Evolutionary conservation across 1,140 invertebrate genomes (phyloP).

Genomic region (Araneus ventricosus): DNA sequence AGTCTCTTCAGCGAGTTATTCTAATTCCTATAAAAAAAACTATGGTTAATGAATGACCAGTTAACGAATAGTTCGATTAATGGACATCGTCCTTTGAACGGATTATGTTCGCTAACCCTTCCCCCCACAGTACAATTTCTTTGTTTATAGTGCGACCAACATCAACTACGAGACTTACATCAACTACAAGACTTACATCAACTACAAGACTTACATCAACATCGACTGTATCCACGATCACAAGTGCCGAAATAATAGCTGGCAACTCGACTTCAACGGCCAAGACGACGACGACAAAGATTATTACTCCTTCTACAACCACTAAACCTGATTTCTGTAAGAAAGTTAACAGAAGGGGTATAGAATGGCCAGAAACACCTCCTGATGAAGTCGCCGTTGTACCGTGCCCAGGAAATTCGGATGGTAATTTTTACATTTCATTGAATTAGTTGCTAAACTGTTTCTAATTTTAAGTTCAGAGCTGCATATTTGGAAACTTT

Average conservation of each 20-base stretch:
- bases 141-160: no score
- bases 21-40: no score
- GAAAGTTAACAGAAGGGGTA: conserved; percentile 9
- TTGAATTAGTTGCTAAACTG: not conserved
- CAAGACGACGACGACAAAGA: not conserved
- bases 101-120: no score
- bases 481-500: not conserved
- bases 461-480: not conserved
- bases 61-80: no score
- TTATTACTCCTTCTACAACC: not conserved
- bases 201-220: not conserved
- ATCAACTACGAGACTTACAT: no score
- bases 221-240: not conserved
- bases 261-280: not conserved
- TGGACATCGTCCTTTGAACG: no score
- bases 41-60: no score
- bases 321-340: not conserved
- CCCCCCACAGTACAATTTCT: no score
- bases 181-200: no score
- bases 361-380: conserved; percentile 47
- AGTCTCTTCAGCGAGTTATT: no score
- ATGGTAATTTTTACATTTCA: no score
- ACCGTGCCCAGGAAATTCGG: conserved; percentile 49
- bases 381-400: not conserved
- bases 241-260: not conserved